phyloP scores from a whole-genome alignment of 2,113 vertebrate genomes.

The Girardinichthys multiradiatus region DNA sequence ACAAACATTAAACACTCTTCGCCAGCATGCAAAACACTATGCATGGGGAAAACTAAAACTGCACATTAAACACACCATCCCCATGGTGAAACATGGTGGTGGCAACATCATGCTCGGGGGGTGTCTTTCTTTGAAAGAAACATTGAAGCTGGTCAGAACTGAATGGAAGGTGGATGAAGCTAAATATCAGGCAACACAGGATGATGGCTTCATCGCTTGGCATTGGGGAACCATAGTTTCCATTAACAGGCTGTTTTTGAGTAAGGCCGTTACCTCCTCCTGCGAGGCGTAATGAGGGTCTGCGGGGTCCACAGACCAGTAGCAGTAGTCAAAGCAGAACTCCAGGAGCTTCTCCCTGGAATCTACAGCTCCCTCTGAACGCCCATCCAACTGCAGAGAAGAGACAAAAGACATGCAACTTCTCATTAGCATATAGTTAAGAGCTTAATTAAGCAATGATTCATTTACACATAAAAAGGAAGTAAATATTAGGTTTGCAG shows the following conservation, averaged over 20 bases:
- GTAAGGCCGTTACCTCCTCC: constrained; percentile 85
- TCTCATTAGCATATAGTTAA: background rate
- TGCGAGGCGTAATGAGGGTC: constrained; percentile 91
- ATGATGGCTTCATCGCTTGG: no score
- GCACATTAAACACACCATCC: no score
- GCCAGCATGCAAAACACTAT: no score
- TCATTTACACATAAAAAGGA: background rate
- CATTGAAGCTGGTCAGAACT: no score
- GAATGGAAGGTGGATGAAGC: no score
- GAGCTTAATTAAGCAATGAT: background rate
- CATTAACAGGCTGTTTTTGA: background rate
- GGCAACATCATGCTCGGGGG: no score
- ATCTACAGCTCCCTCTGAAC: constrained; percentile 79
- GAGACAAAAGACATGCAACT: constrained; percentile 8
- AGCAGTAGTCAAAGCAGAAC: constrained; percentile 97
- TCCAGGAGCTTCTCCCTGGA: constrained; percentile 88
- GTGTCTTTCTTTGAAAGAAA: no score
- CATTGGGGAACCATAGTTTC: no score
- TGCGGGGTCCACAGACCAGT: constrained; percentile 92
- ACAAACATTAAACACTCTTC: no score
- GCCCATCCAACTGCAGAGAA: constrained; percentile 83
- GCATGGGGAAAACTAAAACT: no score
- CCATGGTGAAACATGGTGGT: no score
- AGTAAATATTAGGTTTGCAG: background rate
- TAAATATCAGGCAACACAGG: no score